Base-by-base conservation (phyloP, 1,140 invertebrate species). In the Drosophila ananassae region DNA sequence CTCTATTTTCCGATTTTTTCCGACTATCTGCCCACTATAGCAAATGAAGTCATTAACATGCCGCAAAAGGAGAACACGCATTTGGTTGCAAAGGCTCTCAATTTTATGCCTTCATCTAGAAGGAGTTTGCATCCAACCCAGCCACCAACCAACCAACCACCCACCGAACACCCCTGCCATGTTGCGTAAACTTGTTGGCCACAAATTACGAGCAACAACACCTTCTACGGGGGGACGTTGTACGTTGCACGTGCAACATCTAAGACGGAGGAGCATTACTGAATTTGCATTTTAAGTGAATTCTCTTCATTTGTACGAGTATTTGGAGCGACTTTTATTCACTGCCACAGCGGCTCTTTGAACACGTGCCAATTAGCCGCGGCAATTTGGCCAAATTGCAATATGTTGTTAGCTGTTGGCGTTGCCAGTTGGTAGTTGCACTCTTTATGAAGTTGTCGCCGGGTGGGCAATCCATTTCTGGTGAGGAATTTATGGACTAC, bases 321-420 rank as follows among this genome's bases (percentile, higher is more conserved):
- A 83, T 83, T 79, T 74, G 69, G 68, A 51, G 39, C 71, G 72
- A 47, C 60, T 78, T 52, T 52, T 66, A 30, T 30, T 61, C n/a
- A 47, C 44, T 28, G 58, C 48, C 62, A 52, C 10, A 52, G 55
- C 54, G 37, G 50, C 60, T 55, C 61, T 55, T 44, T 74, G 54
- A 82, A 85, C 83, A 85, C 82, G 82, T 85, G 78, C 78, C 82
- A 85, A 85, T 85, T 85, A 85, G 82, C 78, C 75, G 75, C 75
- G 50, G 78, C 82, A 85, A 85, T 85, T 85, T 87, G 83, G 82
- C 83, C 82, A 85, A 85, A 85, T 85, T 87, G 82, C 82, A 85
- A 85, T 87, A 77, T 81, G 82, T 82, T 85, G 82, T 85, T 82
- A 85, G 78, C 82, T 85, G 82, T 85, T 80, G 63, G 68, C 69